These are phyloP conservation scores for Thalassaphorura encarpata DNA, from an alignment of 1,140 invertebrate species.

Conservation along the genomic window DNA sequence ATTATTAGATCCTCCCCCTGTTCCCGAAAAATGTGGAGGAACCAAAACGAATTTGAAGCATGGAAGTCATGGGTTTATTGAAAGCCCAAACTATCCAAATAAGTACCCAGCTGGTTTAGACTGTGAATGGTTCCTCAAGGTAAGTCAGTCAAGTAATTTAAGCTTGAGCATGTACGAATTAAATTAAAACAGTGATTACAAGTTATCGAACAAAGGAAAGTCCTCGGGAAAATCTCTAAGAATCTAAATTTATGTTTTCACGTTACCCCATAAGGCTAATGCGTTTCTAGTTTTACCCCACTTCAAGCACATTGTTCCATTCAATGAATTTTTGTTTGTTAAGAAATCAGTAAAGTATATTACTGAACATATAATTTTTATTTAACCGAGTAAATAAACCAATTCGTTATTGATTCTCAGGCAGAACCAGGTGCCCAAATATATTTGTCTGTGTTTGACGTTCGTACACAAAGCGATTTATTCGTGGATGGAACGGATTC, in stretches of 20 bases:
- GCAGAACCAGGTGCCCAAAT: constrained; percentile 1
- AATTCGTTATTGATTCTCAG: background rate
- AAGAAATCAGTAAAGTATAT: background rate
- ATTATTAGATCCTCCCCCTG: no score
- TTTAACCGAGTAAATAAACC: background rate
- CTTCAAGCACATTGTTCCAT: background rate
- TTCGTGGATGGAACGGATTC: constrained; percentile 1
- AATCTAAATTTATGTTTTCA: background rate
- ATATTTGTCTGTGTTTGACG: background rate
- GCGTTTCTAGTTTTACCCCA: background rate
- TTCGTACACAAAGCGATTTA: background rate
- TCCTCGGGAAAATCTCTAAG: background rate
- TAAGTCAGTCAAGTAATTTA: background rate
- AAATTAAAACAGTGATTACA: background rate
- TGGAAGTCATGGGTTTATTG: constrained; percentile 3
- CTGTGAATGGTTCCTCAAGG: constrained; percentile 6
- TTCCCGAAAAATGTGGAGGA: background rate
- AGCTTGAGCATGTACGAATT: background rate
- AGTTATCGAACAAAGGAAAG: background rate
- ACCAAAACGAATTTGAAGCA: background rate
- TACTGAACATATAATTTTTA: background rate
- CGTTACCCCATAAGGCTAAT: background rate
- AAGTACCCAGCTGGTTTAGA: background rate
- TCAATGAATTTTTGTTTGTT: background rate
- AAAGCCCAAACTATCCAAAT: constrained; percentile 8